These are phyloP conservation scores for Notechis scutatus DNA, from an alignment of 2,113 vertebrate species.

Conservation along the genomic window DNA sequence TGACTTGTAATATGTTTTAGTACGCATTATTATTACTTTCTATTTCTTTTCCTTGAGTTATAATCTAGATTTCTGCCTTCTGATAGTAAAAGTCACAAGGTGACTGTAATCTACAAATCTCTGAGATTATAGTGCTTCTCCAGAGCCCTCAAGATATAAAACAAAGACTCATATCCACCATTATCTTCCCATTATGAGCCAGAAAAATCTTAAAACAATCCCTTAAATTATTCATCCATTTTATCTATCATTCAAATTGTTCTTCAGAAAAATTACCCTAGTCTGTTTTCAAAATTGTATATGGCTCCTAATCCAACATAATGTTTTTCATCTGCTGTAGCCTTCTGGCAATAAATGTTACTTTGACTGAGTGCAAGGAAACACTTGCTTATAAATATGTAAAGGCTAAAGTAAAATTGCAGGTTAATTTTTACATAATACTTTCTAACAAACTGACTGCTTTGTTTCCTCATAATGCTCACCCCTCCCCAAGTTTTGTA, in stretches of 20 bases:
- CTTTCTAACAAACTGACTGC: not conserved
- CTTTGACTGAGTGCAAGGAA: not conserved
- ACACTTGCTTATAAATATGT: not conserved
- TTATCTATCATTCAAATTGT: conserved; percentile 4
- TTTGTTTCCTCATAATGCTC: not conserved
- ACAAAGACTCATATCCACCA: not conserved
- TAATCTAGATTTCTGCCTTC: not conserved
- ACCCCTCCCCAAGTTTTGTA: not conserved
- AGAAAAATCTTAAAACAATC: not conserved
- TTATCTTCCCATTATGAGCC: not conserved
- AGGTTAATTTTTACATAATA: not conserved
- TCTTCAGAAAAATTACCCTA: not conserved
- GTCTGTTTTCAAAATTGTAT: not conserved
- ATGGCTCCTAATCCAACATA: not conserved
- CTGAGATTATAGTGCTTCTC: not conserved
- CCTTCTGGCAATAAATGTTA: not conserved
- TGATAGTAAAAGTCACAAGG: not conserved
- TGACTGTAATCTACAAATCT: not conserved
- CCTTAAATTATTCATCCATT: conserved; percentile 15
- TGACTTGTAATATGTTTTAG: conserved; percentile 3
- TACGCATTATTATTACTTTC: conserved; percentile 14
- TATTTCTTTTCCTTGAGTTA: not conserved
- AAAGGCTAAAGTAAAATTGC: not conserved
- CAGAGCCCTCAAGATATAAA: not conserved
- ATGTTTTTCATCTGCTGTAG: not conserved